Evolutionary conservation across 2,113 vertebrate species (phyloP).

Genomic region (Tragelaphus strepsiceros): DNA sequence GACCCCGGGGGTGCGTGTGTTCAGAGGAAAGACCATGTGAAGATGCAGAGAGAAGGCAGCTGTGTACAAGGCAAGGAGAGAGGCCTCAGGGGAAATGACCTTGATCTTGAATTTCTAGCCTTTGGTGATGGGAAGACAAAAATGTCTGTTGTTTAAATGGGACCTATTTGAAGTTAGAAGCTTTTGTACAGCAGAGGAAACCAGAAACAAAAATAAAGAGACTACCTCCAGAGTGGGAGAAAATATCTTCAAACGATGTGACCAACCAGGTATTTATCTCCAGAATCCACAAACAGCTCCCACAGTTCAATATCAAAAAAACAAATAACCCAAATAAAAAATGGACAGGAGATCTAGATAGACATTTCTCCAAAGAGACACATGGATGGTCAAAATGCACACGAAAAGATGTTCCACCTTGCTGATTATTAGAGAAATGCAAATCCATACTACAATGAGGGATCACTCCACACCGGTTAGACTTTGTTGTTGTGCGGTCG

Average conservation of each 20-base stretch:
- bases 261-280: background rate
- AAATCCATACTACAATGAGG: background rate
- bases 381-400: background rate
- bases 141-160: background rate
- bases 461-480: background rate
- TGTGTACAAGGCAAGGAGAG: no score
- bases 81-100: background rate
- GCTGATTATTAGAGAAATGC: background rate
- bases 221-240: background rate
- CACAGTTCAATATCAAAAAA: background rate
- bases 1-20: accelerated
- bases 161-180: background rate
- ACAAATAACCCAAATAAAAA: background rate
- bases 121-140: background rate
- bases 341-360: background rate
- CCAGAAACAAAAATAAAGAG: background rate
- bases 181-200: background rate
- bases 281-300: background rate
- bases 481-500: background rate
- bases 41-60: background rate
- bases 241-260: background rate
- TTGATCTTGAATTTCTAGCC: background rate
- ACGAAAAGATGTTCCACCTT: background rate
- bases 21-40: accelerated
- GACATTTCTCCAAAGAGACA: background rate